These are phyloP conservation scores for Hemaris fuciformis DNA, from an alignment of 2,888 invertebrate species.

Conservation along the genomic window DNA sequence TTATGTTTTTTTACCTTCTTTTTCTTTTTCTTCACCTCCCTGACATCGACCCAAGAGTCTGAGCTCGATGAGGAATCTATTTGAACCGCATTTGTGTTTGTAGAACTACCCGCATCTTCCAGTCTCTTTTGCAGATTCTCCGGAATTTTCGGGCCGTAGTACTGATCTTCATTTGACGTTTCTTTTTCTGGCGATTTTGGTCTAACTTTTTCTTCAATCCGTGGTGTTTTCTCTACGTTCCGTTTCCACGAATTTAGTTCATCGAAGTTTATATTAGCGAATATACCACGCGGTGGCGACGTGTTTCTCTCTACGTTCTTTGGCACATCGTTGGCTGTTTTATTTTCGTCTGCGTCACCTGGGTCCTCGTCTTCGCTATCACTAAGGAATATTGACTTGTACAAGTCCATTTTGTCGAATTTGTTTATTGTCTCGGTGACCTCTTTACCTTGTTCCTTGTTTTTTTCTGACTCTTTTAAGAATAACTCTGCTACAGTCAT, in stretches of 20 bases:
- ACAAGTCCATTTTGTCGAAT: slow-evolving; percentile 86
- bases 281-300: slow-evolving; percentile 87
- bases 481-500: slow-evolving; percentile 75
- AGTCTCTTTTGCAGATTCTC: slow-evolving; percentile 59
- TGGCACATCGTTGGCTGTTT: slow-evolving; percentile 55
- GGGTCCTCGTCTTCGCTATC: slow-evolving; percentile 84
- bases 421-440: slow-evolving; percentile 69
- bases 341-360: slow-evolving; percentile 13
- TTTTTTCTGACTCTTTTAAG: slow-evolving; percentile 68
- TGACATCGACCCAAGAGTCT: slow-evolving; percentile 79
- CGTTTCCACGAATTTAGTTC: slow-evolving; percentile 75
- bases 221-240: slow-evolving; percentile 37
- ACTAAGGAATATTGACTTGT: slow-evolving; percentile 93
- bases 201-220: slow-evolving; percentile 25
- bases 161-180: slow-evolving; percentile 16
- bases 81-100: slow-evolving; percentile 27
- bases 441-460: slow-evolving; percentile 45
- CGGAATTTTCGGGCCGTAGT: slow-evolving; percentile 83
- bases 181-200: slow-evolving; percentile 16
- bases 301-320: slow-evolving; percentile 83
- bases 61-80: slow-evolving; percentile 59
- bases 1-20: slow-evolving; percentile 74
- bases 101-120: slow-evolving; percentile 22
- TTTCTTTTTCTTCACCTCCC: slow-evolving; percentile 64
- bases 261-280: slow-evolving; percentile 84